A percentile compares a stretch with the other conserved stretches of the same genome.
phyloP scores from a whole-genome alignment of 2,888 invertebrate species.

The Leucophenga maculata region DNA sequence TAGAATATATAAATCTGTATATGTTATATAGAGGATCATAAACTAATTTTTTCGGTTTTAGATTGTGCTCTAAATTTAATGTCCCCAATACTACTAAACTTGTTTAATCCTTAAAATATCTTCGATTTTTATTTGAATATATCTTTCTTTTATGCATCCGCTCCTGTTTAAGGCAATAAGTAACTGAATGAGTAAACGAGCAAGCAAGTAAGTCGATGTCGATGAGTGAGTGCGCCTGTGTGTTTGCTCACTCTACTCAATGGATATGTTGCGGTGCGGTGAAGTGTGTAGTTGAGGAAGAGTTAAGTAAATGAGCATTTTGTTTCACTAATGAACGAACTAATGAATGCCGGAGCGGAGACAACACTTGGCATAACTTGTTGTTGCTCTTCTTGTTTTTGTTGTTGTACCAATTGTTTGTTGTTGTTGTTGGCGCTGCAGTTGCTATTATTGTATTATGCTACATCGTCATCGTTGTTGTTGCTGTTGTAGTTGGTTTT shows the following conservation, averaged over 20 bases:
- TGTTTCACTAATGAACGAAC: slow-evolving; percentile 69
- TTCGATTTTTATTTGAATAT: no score
- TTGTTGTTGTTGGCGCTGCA: slow-evolving; percentile 28
- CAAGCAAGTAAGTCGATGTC: background rate
- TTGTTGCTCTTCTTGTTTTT: slow-evolving; percentile 21
- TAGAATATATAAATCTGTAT: no score
- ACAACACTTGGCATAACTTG: slow-evolving; percentile 58
- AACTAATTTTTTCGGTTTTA: no score
- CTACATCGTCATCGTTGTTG: slow-evolving; percentile 31
- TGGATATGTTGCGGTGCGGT: slow-evolving; percentile 4
- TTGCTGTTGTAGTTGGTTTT: slow-evolving; percentile 50
- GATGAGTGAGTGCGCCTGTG: slow-evolving; percentile 24
- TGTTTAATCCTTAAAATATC: no score
- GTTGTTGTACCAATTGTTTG: slow-evolving; percentile 26
- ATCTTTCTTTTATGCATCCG: background rate
- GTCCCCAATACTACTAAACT: no score
- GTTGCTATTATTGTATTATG: slow-evolving; percentile 24
- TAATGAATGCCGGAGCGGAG: slow-evolving; percentile 68
- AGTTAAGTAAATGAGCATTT: slow-evolving; percentile 69
- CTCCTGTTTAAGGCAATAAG: background rate
- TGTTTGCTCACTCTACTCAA: background rate
- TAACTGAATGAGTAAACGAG: background rate
- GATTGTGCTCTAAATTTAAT: no score
- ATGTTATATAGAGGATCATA: no score
- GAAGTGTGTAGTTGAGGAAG: slow-evolving; percentile 43